Evolutionary conservation across 2,113 vertebrate species (phyloP), one percentile per base, ranked within the genome.

Genomic region (Rhabdomys dilectus): DNA sequence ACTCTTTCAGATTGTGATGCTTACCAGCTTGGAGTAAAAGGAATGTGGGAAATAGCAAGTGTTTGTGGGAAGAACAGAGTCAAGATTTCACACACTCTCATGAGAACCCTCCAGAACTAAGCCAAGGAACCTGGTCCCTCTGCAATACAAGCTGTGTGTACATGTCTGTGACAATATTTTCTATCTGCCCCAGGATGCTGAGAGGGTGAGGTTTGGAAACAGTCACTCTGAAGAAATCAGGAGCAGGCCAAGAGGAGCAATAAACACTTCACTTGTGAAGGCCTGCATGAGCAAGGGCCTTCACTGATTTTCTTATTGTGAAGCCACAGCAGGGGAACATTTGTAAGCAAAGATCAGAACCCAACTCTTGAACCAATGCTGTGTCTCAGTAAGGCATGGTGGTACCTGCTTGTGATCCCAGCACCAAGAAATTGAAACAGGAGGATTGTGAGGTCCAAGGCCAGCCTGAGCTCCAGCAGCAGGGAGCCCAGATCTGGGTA

Each of bases 401-500:
- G 39, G 39, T 4, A 26, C 31, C 11, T 4, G 17, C 19, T 34
- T 51, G 42, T 48, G 7, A 66, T 29, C 45, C 42, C 45, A 66
- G 58, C 7, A 78, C 48, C 24, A 42, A 58, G 42, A 66, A 77
- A 34, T 24, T 66, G 22, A 78, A 62, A 13, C 58, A 91, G 56
- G 11, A 89, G 39, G 58, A 48, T 3, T 34, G 12, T 64, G 75
- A 90, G 34, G 29, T 78, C 22, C 58, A 51, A 78, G 39, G 29
- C 7, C 53, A 78, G 39, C 88, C 31, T 62, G 42, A 31, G 42
- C 19, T 89, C 42, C 42, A 36, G n/a, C 19, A 73, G 7, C 39
- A 15, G 12, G 22, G 9, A 19, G 7, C 48, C 17, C 1, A 11
- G 75, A 36, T 56, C 17, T 11, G 0, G 1, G 7, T 2, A 42